phyloP scores from a whole-genome alignment of 2,113 vertebrate species.

The Uria aalge region DNA sequence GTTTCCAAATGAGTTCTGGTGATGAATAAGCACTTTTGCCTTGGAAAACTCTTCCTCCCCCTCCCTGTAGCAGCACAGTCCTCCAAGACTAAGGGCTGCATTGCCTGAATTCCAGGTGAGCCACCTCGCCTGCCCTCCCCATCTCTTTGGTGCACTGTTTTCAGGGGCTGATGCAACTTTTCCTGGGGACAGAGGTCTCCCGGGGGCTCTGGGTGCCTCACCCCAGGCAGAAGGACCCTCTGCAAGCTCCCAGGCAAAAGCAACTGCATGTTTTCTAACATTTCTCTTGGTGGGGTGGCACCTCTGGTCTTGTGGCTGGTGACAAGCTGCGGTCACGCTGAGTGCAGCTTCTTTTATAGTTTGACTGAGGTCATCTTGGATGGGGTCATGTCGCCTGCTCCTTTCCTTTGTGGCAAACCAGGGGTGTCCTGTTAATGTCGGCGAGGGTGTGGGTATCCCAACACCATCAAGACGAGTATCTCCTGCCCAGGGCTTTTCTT shows the following conservation, averaged over 20 bases:
- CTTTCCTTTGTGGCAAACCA: background rate
- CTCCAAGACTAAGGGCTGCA: background rate
- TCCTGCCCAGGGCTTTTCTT: background rate
- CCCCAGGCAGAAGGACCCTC: rapidly evolving
- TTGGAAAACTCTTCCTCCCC: slow-evolving; percentile 5
- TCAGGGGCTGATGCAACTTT: background rate
- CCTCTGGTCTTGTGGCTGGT: background rate
- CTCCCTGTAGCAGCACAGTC: background rate
- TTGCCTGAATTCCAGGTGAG: background rate
- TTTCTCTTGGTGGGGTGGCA: background rate
- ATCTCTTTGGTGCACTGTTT: rapidly evolving
- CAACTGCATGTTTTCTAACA: background rate
- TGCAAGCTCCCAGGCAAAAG: background rate
- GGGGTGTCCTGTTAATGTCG: rapidly evolving
- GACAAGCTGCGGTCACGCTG: background rate
- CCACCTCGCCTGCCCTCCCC: background rate
- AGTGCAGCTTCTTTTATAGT: background rate
- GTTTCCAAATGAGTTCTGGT: slow-evolving; percentile 5
- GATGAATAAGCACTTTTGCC: slow-evolving; percentile 40
- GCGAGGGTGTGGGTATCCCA: background rate
- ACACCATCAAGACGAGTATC: background rate
- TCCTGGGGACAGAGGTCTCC: background rate
- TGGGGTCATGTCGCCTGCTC: background rate
- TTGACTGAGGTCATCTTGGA: background rate
- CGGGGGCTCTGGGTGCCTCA: background rate